These are phyloP conservation scores for Catharus ustulatus DNA, from an alignment of 2,797 vertebrate species.

Conservation along the genomic window DNA sequence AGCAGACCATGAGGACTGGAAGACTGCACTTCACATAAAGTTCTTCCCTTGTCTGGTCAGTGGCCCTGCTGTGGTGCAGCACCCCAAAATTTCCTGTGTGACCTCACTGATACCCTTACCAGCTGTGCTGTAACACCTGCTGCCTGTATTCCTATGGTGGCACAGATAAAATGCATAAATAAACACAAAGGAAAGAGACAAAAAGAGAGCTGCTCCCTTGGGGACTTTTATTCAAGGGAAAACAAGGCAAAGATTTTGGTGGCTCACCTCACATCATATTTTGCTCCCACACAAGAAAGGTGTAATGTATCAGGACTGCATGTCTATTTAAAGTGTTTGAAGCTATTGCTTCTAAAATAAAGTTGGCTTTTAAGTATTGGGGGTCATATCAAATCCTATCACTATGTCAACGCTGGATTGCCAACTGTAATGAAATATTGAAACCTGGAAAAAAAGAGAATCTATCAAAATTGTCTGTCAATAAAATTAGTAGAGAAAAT, in stretches of 20 bases:
- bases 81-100: background rate
- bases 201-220: background rate
- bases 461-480: slow-evolving; percentile 6
- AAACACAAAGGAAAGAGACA: background rate
- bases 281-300: background rate
- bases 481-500: slow-evolving; percentile 7
- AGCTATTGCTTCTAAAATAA: background rate
- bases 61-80: background rate
- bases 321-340: background rate
- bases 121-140: background rate
- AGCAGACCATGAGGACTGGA: background rate
- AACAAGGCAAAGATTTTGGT: background rate
- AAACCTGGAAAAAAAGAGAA: background rate
- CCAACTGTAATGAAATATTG: background rate
- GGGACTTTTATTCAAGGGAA: background rate
- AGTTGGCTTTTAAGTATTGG: background rate
- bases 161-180: background rate
- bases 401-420: background rate
- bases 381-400: slow-evolving; percentile 10
- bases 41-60: background rate
- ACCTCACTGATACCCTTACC: background rate
- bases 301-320: background rate
- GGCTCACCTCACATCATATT: background rate
- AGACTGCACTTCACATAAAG: background rate
- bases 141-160: background rate